These are phyloP conservation scores for Cordilura impudica DNA, from an alignment of 2,888 invertebrate species.

Conservation along the genomic window DNA sequence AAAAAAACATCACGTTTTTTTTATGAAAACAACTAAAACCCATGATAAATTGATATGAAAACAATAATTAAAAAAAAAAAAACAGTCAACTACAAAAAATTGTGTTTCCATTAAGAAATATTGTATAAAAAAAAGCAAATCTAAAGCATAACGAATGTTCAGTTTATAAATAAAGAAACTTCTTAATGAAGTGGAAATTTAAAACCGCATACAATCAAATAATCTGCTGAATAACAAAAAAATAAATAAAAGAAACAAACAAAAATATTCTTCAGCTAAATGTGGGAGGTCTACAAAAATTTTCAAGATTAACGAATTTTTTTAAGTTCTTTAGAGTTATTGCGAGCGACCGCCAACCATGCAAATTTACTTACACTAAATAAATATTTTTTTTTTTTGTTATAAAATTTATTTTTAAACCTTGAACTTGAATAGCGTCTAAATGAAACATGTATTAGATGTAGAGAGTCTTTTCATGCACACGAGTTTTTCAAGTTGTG, in stretches of 20 bases:
- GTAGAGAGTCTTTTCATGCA: background rate
- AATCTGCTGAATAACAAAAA: slow-evolving; percentile 1
- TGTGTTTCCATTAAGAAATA: background rate
- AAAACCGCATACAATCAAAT: slow-evolving; percentile 16
- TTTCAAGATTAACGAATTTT: background rate
- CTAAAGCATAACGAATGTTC: slow-evolving; percentile 5
- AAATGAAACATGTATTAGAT: background rate
- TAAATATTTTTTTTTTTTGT: background rate
- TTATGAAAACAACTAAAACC: background rate
- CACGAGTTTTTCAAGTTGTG: background rate
- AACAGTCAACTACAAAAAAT: too few relatives aligned
- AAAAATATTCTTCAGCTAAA: background rate
- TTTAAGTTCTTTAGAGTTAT: background rate
- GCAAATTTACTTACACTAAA: background rate
- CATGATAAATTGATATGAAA: background rate
- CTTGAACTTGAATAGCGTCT: slow-evolving; percentile 10
- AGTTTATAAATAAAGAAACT: background rate
- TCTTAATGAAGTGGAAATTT: slow-evolving; percentile 28
- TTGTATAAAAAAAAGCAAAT: background rate
- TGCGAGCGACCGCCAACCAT: background rate
- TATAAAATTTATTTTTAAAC: background rate
- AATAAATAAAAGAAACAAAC: background rate
- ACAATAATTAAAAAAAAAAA: slow-evolving; percentile 5
- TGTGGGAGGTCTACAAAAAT: slow-evolving; percentile 21
- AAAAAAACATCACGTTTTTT: slow-evolving; percentile 10